A percentile compares a stretch with the other conserved stretches of the same genome.
Evolutionary conservation across 2,797 vertebrate genomes (phyloP).

Genomic region (Cynodonichthys magdalenae): DNA sequence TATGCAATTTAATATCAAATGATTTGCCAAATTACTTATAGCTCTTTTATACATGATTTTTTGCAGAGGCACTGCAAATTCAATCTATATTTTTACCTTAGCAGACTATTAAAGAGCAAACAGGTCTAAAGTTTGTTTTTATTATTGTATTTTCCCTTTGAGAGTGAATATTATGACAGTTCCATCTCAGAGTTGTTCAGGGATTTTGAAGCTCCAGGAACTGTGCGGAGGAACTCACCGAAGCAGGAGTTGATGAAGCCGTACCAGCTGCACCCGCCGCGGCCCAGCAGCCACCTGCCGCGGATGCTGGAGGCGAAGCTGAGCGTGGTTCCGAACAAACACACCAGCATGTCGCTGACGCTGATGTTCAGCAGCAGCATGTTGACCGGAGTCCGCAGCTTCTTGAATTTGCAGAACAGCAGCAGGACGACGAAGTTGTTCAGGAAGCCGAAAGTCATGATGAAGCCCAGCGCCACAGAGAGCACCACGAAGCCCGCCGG

Average conservation of each 20-base stretch:
- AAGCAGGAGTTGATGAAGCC: constrained; percentile 94
- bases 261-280: constrained; percentile 88
- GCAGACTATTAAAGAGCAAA: too few species aligned
- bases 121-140: too few species aligned
- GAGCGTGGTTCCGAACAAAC: constrained; percentile 88
- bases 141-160: too few species aligned
- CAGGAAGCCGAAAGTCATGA: constrained; percentile 88
- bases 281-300: constrained; percentile 87
- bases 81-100: too few species aligned
- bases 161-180: too few species aligned
- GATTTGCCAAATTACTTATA: neutral
- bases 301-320: constrained; percentile 88
- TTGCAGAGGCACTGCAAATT: too few species aligned
- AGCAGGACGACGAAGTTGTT: constrained; percentile 90
- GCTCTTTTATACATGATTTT: too few species aligned
- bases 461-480: constrained; percentile 88
- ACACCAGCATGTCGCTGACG: constrained; percentile 91
- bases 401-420: constrained; percentile 91
- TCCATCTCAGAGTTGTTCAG: neutral
- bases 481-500: constrained; percentile 82
- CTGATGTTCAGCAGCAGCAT: constrained; percentile 93
- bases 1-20: neutral
- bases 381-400: constrained; percentile 89
- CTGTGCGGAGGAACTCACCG: constrained; percentile 74
- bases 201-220: neutral